These are phyloP conservation scores for Aeoliscus strigatus DNA, from an alignment of 2,797 vertebrate genomes.

Conservation along the genomic window DNA sequence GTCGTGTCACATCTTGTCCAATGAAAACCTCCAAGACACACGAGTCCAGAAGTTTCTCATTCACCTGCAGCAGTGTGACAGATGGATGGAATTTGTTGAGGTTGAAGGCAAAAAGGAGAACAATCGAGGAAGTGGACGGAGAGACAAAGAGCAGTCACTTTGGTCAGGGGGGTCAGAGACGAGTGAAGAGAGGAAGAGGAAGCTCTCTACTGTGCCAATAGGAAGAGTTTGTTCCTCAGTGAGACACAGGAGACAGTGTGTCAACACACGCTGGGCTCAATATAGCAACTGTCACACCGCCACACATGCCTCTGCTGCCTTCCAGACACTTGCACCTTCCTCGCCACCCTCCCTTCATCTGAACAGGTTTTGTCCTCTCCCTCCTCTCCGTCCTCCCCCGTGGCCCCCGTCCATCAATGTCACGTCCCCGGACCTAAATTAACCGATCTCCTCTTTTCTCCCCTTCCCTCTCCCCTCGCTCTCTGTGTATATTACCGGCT, in stretches of 20 bases:
- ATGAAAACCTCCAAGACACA: too few relatives aligned
- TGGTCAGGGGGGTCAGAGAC: constrained; percentile 37
- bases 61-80: constrained; percentile 1
- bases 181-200: constrained; percentile 47
- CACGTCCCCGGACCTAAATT: constrained; percentile 53
- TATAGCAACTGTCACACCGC: constrained; percentile 77
- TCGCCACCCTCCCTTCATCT: constrained; percentile 36
- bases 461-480: constrained; percentile 26
- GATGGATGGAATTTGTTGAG: constrained; percentile 4
- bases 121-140: constrained; percentile 11
- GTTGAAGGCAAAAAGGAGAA: constrained; percentile 15
- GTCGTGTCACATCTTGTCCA: too few relatives aligned
- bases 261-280: constrained; percentile 77
- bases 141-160: constrained; percentile 24
- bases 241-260: constrained; percentile 76
- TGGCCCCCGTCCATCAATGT: constrained; percentile 58
- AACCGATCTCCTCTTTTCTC: constrained; percentile 56
- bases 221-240: constrained; percentile 78
- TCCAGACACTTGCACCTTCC: constrained; percentile 62
- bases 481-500: constrained; percentile 54
- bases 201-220: constrained; percentile 68
- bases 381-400: constrained; percentile 21
- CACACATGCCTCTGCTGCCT: constrained; percentile 66
- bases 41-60: too few relatives aligned
- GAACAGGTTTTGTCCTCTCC: constrained; percentile 47